A percentile compares a stretch with the other conserved stretches of the same genome.
These are phyloP conservation scores for Psettodes erumei DNA, from an alignment of 2,113 vertebrate species.

Conservation along the genomic window DNA sequence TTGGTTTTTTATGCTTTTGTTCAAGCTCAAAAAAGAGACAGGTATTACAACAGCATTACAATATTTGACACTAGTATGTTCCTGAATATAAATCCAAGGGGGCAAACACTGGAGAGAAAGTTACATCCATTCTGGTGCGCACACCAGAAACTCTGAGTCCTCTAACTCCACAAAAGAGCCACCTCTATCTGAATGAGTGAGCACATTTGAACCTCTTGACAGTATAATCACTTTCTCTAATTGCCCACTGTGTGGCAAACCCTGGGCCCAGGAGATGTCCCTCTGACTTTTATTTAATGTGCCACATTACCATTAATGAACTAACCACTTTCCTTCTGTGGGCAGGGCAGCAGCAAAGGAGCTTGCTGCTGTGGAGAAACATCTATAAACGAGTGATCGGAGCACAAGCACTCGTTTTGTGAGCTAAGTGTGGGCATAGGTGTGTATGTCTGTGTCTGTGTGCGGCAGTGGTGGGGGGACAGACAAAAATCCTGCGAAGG, in stretches of 20 bases:
- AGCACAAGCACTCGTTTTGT: constrained; percentile 48
- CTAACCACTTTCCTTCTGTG: constrained; percentile 73
- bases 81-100: not conserved
- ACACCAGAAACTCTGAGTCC: constrained; percentile 39
- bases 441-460: constrained; percentile 1
- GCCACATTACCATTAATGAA: constrained; percentile 86
- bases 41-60: not conserved
- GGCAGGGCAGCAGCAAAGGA: constrained; percentile 60
- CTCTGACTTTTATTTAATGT: constrained; percentile 86
- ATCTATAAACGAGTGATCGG: constrained; percentile 69
- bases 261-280: constrained; percentile 79
- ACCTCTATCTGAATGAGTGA: constrained; percentile 76
- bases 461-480: not conserved
- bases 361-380: constrained; percentile 66
- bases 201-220: constrained; percentile 79
- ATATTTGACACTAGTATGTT: not conserved
- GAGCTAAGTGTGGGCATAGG: constrained; percentile 40
- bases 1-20: not conserved
- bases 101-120: constrained; percentile 29
- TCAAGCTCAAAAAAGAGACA: not conserved
- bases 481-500: constrained; percentile 36
- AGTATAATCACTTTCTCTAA: constrained; percentile 85
- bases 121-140: constrained; percentile 26
- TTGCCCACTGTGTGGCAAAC: constrained; percentile 81
- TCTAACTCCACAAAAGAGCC: constrained; percentile 49